phyloP scores from a whole-genome alignment of 2,113 vertebrate genomes.

The Lepus timidus region DNA sequence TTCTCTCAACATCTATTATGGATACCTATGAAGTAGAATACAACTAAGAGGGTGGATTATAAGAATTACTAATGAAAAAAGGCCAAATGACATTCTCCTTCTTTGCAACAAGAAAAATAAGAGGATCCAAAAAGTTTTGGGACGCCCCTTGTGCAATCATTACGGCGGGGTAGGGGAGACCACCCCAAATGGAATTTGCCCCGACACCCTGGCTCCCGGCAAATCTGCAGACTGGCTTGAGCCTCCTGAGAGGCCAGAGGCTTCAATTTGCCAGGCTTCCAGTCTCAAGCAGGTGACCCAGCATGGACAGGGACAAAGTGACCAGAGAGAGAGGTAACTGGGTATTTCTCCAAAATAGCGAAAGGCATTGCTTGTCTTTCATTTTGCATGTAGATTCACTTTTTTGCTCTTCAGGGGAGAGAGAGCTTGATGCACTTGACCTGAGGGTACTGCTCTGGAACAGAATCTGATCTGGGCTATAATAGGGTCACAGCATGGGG shows the following conservation, averaged over 20 bases:
- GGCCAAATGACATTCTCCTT: not conserved
- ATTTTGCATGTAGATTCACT: not conserved
- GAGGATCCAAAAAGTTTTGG: not conserved
- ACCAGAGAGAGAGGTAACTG: not conserved
- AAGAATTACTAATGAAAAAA: not conserved
- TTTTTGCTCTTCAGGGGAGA: not conserved
- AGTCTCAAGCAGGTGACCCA: not conserved
- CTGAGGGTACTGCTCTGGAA: not conserved
- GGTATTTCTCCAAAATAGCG: not conserved
- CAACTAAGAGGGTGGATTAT: not conserved
- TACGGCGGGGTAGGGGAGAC: not conserved
- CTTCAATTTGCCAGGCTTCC: not conserved
- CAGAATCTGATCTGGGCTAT: too few species aligned
- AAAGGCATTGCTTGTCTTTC: not conserved
- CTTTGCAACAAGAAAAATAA: not conserved
- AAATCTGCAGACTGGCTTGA: rapidly evolving
- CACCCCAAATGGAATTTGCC: not conserved
- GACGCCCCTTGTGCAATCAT: not conserved
- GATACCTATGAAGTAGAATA: not conserved
- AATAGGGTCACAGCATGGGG: rapidly evolving
- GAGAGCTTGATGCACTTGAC: rapidly evolving
- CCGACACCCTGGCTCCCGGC: not conserved
- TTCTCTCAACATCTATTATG: not conserved
- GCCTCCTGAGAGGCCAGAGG: not conserved
- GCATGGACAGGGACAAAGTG: not conserved